A percentile compares a stretch with the other conserved stretches of the same genome.
Evolutionary conservation across 2,113 vertebrate genomes (phyloP).

Genomic region (Euleptes europaea): DNA sequence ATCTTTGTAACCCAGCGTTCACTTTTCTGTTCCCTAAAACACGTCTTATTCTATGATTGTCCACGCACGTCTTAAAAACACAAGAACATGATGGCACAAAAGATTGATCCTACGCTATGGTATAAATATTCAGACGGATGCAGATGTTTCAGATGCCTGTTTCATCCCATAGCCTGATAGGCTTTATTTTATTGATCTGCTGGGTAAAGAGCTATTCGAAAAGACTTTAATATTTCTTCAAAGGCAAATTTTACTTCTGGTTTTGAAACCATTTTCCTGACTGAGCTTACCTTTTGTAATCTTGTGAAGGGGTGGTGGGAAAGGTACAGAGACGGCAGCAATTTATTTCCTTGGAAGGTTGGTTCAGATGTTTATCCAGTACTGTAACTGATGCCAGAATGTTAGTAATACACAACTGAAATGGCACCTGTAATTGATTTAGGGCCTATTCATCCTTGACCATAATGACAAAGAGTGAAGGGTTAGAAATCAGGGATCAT

Average conservation of each 20-base stretch:
- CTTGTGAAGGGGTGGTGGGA: not conserved
- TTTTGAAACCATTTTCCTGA: not conserved
- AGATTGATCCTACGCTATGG: not conserved
- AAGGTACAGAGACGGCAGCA: not conserved
- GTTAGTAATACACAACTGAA: not conserved
- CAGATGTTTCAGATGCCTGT: not conserved
- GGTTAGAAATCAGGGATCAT: not conserved
- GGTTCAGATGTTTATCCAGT: not conserved
- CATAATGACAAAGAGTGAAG: not conserved
- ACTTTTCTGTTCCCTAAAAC: too few species aligned
- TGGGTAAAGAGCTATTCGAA: not conserved
- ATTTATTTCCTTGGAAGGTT: not conserved
- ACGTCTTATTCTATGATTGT: too few species aligned
- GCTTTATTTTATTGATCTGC: not conserved
- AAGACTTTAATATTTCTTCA: not conserved
- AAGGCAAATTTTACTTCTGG: not conserved
- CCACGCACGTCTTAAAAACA: not conserved
- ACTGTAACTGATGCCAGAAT: not conserved
- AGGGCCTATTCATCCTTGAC: not conserved
- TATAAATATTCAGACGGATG: not conserved
- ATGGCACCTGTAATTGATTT: not conserved
- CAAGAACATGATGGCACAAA: not conserved
- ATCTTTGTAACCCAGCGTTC: too few species aligned
- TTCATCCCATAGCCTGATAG: not conserved
- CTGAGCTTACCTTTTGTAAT: not conserved